Base-by-base conservation (phyloP, 2,888 invertebrate species). In the Hipparchia sbordonii region DNA sequence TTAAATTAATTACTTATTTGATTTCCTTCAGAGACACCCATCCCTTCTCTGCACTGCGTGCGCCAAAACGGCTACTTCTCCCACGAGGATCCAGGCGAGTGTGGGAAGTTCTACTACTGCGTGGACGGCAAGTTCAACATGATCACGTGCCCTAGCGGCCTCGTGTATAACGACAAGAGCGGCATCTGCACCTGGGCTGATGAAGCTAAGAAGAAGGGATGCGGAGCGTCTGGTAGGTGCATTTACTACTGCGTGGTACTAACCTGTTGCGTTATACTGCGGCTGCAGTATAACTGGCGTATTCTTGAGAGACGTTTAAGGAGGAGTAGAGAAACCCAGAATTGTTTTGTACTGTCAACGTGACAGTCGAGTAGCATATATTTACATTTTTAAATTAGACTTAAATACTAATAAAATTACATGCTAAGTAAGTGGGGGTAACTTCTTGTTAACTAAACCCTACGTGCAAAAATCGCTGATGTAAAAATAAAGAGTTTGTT, bases 141-240 rank as follows among this genome's bases (percentile, higher is more conserved):
- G 96, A 97, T 98, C 85, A 97, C 96, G 0, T 98, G 98, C 77
- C 98, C 98, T 0, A 95, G 95, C 63, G 98, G 98, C 0, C 90
- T 98, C 71, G 98, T 98, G 10, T 98, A 98, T 91, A 97, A 97
- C 83, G 97, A 97, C 79, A 97, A 96, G 86, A 97, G 96, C 60
- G 98, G 98, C 75, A 98, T 98, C 81, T 98, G 98, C 88, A 97
- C 97, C 33, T 98, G 98, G 98, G 96, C 98, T 0, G 98, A 98
- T 92, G 97, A 98, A 85, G 98, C 98, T 7, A 97, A 97, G 86
- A 97, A 97, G 89, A 95, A 95, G 83, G 97, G 97, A 12, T 98
- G 98, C 85, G 96, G 97, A 2, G 97, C 97, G 8, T 95, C 96
- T 92, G 96, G 96, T 96, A 84, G 81, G 82, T 83, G 56, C 8